Percentiles rank a stretch among this genome's conserved stretches.
Evolutionary conservation across 2,888 invertebrate species (phyloP).

Genomic region (Hedychridium roseum): DNA sequence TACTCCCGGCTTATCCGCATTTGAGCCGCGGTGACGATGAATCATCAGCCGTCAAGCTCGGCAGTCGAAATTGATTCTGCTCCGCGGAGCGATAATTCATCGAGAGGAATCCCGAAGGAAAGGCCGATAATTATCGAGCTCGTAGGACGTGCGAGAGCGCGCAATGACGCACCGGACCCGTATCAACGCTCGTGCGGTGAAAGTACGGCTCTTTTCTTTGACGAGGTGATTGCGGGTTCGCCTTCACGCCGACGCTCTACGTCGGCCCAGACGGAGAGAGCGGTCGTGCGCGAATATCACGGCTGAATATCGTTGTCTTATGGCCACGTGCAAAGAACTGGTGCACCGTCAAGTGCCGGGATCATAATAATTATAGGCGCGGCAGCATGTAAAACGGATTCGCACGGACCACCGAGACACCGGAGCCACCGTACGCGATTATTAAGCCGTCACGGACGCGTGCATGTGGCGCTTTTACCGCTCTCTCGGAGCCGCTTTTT

Average conservation of each 20-base stretch:
- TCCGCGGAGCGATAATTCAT: too few species aligned
- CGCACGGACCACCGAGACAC: constrained; percentile 34
- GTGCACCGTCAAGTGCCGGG: constrained; percentile 48
- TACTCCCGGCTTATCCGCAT: too few species aligned
- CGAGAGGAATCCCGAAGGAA: too few species aligned
- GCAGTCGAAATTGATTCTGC: too few species aligned
- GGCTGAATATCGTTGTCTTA: constrained; percentile 5
- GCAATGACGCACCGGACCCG: neutral
- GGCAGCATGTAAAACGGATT: constrained; percentile 49
- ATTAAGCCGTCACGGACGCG: constrained; percentile 49
- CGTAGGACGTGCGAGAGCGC: constrained; percentile 9
- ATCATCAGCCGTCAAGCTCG: too few species aligned
- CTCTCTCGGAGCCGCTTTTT: constrained; percentile 4
- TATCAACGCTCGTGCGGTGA: constrained; percentile 29
- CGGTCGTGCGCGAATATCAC: neutral
- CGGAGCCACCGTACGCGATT: constrained; percentile 27
- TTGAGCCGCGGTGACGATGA: too few species aligned
- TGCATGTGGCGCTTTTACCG: constrained; percentile 22
- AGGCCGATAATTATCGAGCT: too few species aligned
- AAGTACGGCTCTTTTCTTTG: constrained; percentile 45
- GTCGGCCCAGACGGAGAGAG: constrained; percentile 1
- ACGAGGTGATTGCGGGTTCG: constrained; percentile 53
- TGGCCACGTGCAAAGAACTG: constrained; percentile 39
- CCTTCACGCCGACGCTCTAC: constrained; percentile 35
- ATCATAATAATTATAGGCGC: constrained; percentile 56